Percentiles rank a stretch among this genome's conserved stretches.
Evolutionary conservation across 2,797 vertebrate species (phyloP).

Genomic region (Phataginus tricuspis): DNA sequence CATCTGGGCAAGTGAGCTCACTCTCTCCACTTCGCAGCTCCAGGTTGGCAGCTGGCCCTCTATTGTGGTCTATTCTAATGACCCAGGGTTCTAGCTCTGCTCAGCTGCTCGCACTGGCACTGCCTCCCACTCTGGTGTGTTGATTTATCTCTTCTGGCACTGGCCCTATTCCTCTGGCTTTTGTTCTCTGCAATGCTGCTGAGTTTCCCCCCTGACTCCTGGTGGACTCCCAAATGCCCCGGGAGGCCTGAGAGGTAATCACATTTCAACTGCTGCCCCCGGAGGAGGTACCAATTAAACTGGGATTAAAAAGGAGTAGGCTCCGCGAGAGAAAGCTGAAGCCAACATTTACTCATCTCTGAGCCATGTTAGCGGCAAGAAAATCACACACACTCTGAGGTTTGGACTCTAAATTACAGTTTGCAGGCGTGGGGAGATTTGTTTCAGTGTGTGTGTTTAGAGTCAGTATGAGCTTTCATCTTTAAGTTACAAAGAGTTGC

Average conservation of each 20-base stretch:
- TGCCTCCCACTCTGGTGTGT: neutral
- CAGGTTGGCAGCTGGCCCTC: conserved; percentile 52
- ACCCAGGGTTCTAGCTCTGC: conserved; percentile 44
- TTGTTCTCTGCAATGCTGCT: conserved; percentile 4
- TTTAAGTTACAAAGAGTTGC: conserved; percentile 37
- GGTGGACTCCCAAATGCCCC: conserved; percentile 29
- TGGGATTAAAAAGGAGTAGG: neutral
- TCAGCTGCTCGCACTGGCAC: conserved; percentile 33
- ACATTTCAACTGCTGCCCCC: conserved; percentile 41
- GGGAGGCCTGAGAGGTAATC: conserved; percentile 1
- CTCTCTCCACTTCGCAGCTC: neutral
- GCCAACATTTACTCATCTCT: neutral
- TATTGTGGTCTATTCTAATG: neutral
- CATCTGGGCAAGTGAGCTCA: conserved; percentile 29
- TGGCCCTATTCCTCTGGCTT: neutral
- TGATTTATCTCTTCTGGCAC: conserved; percentile 15
- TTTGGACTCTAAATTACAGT: neutral
- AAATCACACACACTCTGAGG: neutral
- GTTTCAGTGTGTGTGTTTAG: neutral
- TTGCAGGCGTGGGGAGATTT: neutral
- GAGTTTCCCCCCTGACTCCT: neutral
- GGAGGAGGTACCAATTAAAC: neutral
- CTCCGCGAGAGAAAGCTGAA: neutral
- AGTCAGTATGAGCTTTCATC: conserved; percentile 50
- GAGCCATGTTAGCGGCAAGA: neutral